Percentiles rank a stretch among this genome's conserved stretches.
phyloP scores from a whole-genome alignment of 2,888 invertebrate species.

The Uloborus plumipes region DNA sequence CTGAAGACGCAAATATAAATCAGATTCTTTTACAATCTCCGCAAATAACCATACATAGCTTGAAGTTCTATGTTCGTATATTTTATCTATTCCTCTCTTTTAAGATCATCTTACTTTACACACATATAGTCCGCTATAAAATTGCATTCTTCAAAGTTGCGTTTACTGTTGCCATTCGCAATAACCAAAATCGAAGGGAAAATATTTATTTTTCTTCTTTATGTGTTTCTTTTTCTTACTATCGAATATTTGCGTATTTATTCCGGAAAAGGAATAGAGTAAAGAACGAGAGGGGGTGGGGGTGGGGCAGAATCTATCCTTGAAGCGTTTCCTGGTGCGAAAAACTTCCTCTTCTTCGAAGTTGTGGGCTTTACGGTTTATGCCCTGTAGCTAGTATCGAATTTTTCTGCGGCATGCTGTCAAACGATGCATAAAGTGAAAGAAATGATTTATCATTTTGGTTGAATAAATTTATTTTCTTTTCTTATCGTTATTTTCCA shows the following conservation, averaged over 20 bases:
- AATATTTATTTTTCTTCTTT: constrained; percentile 53
- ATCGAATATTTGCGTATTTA: constrained; percentile 52
- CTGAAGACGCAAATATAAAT: constrained; percentile 10
- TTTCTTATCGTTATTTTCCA: constrained; percentile 44
- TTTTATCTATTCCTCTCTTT: constrained; percentile 21
- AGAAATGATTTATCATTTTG: constrained; percentile 57
- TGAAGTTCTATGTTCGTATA: constrained; percentile 1
- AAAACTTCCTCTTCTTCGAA: constrained; percentile 33
- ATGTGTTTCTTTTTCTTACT: constrained; percentile 13
- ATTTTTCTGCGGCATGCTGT: constrained; percentile 27
- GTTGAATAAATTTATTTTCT: constrained; percentile 50
- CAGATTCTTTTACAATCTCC: constrained; percentile 14
- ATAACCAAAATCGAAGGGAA: constrained; percentile 51
- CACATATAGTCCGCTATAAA: constrained; percentile 22
- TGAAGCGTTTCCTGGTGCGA: constrained; percentile 40
- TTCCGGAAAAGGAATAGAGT: constrained; percentile 30
- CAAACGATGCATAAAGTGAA: constrained; percentile 40
- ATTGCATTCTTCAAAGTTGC: constrained; percentile 27
- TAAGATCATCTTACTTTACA: constrained; percentile 19
- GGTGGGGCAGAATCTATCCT: constrained; percentile 38
- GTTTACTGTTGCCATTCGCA: constrained; percentile 54
- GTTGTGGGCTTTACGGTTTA: constrained; percentile 41
- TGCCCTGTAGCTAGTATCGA: constrained; percentile 42
- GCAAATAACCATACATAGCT: constrained; percentile 1
- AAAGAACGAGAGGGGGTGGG: background rate